Evolutionary conservation across 2,888 invertebrate genomes (phyloP).

Genomic region (Esperia sulphurella): DNA sequence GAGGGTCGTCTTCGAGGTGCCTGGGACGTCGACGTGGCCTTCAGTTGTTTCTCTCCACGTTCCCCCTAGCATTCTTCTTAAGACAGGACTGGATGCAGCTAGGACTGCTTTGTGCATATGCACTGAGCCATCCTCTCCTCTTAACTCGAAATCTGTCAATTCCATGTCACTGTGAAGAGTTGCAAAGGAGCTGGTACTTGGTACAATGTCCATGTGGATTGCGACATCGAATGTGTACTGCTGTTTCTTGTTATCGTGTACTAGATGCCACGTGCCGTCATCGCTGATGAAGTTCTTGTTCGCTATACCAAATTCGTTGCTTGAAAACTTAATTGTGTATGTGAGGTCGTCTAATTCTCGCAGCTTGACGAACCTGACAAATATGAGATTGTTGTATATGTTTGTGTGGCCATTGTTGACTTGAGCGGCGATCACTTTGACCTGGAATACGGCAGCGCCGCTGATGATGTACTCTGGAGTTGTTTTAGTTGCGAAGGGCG

Average conservation of each 20-base stretch:
- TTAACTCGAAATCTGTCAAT: conserved; percentile 45
- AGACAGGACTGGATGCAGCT: conserved; percentile 43
- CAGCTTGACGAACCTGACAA: conserved; percentile 32
- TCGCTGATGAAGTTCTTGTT: conserved; percentile 34
- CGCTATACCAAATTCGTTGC: conserved; percentile 26
- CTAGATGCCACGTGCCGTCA: conserved; percentile 42
- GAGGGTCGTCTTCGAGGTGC: conserved; percentile 34
- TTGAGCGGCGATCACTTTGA: conserved; percentile 30
- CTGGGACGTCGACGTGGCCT: conserved; percentile 36
- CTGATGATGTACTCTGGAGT: conserved; percentile 34
- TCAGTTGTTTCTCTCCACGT: conserved; percentile 42
- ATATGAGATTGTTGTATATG: conserved; percentile 34
- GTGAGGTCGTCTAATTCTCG: conserved; percentile 27
- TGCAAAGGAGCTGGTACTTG: conserved; percentile 30
- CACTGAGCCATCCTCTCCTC: conserved; percentile 43
- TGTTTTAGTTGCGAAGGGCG: conserved; percentile 26
- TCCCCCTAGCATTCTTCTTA: conserved; percentile 40
- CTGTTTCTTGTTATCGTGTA: conserved; percentile 32
- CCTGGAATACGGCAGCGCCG: conserved; percentile 31
- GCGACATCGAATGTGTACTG: conserved; percentile 33
- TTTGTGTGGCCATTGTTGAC: conserved; percentile 31
- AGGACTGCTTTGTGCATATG: conserved; percentile 39
- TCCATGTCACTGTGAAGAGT: conserved; percentile 37
- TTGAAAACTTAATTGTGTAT: conserved; percentile 32
- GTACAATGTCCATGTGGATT: conserved; percentile 20